Base-by-base conservation (phyloP, 2,888 invertebrate genomes). In the Athalia rosae region DNA sequence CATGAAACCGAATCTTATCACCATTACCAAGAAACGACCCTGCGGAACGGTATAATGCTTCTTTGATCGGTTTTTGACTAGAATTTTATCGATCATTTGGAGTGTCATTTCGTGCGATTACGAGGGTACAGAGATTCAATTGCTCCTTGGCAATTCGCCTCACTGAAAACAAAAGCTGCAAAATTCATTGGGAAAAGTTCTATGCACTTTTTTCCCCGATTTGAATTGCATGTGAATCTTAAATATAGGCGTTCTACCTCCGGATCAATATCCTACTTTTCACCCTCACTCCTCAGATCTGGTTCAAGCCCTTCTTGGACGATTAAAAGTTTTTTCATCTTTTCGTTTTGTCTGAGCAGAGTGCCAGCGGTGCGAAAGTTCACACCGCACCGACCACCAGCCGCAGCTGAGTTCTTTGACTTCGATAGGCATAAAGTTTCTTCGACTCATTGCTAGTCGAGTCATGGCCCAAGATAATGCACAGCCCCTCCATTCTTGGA, bases 371-470 rank as follows among this genome's bases (percentile, higher is more conserved):
- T 41, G 9, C 43, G 63, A 71, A 58, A 58, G 43, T 58, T 58
- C 28, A 43, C 50, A 71, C 41, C 3, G 56, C 43, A 56, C 53
- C 53, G 69, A 13, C 71, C 28, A n/a, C 58, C 45, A 45, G 43
- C 58, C 9, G 8, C 58, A 45, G 56, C 13, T 45, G 45, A 71
- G 71, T 58, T 71, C 71, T 71, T 71, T 45, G 69, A 56, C 58
- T 71, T 71, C 71, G 41, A 71, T 71, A 56, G 13, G 58, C 56
- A 58, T 15, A n/a, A 45, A n/a, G 56, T 56, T 56, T 8, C 56
- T 13, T 71, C 7, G 69, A n/a, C 69, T 71, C 58, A 71, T 71
- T 71, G 43, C 58, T 56, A 71, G 41, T 71, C 69, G 15, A 58
- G 45, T 71, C 69, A 71, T 28, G 69, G 7, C 13, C 58, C 8